Evolutionary conservation across 1,140 invertebrate species (phyloP), one percentile per base, ranked within the genome.

Genomic region (Octopus sinensis): DNA sequence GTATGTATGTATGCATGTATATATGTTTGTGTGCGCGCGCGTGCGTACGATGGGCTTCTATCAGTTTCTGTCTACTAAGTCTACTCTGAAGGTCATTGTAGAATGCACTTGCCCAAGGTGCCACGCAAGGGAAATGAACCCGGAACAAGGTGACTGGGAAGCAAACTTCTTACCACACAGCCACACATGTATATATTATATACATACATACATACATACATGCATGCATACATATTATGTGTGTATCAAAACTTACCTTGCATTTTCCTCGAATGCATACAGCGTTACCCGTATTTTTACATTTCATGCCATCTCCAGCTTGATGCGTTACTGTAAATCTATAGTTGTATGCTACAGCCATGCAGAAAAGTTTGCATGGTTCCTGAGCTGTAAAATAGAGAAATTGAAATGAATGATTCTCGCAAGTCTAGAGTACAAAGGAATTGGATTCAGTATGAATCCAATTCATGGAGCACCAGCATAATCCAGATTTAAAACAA

Each of bases 361-460:
- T 78, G 81, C 92, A 54, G 88, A 94, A 96, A 10, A 97, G 91
- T 85, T 94, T 95, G 88, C 96, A 97, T 54, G 94, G 92, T 96
- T 95, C 85, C 13, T 84, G 80, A 76, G 78, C 86, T 87, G 83
- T 5, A 84, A 82, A 51, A 53, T 12, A 79, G 6, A 71, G 62
- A 12, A 76, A 76, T 2, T 13, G 12, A 12, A 68, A 68, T 68
- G 12, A 68, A 68, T 43, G 30, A 43, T 43, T 43, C 30, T 43
- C 30, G 30, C 1, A 43, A 43, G 30, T 43, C 30, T 43, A 43
- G 30, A 43, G 30, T 43, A 43, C 0, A 2, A 3, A 43, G 30
- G 30, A 43, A 43, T 43, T 43, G 30, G 30, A 43, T 43, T 43
- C 30, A 43, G 30, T 43, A 43, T 43, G 30, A 43, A 43, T 43